Base-by-base conservation (phyloP, 2,797 vertebrate species). In the Holocentrus rufus region DNA sequence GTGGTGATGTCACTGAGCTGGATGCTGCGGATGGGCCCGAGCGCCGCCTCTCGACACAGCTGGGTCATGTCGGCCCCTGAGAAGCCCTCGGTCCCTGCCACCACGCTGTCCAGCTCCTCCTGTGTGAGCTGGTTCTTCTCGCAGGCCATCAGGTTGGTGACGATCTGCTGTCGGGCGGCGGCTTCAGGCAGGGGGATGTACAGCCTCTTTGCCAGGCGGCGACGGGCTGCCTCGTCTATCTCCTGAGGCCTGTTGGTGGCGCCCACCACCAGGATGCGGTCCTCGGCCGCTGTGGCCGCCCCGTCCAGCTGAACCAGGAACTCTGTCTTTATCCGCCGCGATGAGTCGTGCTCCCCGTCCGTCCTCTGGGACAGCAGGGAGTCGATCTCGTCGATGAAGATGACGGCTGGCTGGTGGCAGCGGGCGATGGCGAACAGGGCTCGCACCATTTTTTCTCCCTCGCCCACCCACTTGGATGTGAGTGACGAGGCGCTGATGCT, bases 341-440 rank as follows among this genome's bases (percentile, higher is more conserved):
- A 99, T 0, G 98, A 97, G 72, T 99, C 97, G 0, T 99, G 98
- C 83, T 99, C 98, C 4, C 98, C 95, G 11, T 99, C 98, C 1
- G 94, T 97, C 5, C 97, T 93, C 84, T 98, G 98, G 27, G 97
- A 98, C 85, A 99, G 78, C 1, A 99, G 87, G 1, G 98, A 98
- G 85, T 99, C 98, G 0, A 99, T 98, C 85, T 99, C 98, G 27
- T 99, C 97, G 0, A 99, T 99, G 84, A 99, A 99, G 73, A 99
- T 99, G 54, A 99, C 97, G 0, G 98, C 96, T 0, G 98, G 98
- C 72, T 99, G 98, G 80, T 98, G 97, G 85, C 96, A 97, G 55
- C 94, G 94, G 0, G 97, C 97, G 1, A 99, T 97, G 9, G 96
- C 88, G 5, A 99, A 99, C 79, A 99, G 89, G 0, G 96, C 97